Conservation (phyloP, 1,140 invertebrate species). For the Nymphalis io region DNA sequence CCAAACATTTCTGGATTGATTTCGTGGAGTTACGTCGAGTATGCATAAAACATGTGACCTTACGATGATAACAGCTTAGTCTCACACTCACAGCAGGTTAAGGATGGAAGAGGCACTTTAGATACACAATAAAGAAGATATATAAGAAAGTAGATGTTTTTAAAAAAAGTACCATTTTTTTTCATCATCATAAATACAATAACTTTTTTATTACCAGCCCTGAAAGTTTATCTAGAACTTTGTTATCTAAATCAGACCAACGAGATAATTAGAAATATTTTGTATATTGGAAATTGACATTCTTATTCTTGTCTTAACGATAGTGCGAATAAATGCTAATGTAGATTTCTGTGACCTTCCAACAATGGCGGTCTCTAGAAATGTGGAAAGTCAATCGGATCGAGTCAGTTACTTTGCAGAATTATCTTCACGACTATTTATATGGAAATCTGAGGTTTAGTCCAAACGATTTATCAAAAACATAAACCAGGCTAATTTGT, state of each 20-base stretch:
- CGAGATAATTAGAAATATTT: too few relatives aligned
- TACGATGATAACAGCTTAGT: constrained; percentile 37
- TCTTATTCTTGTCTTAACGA: neutral
- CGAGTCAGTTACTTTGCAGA: constrained; percentile 45
- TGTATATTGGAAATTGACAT: neutral
- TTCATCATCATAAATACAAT: too few relatives aligned
- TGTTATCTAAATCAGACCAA: too few relatives aligned
- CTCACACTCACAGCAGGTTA: constrained; percentile 12
- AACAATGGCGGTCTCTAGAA: constrained; percentile 43
- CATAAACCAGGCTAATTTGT: too few relatives aligned
- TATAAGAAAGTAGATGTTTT: neutral
- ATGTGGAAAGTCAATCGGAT: constrained; percentile 48
- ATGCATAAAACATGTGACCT: constrained; percentile 70
- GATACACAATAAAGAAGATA: neutral
- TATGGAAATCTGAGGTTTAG: constrained; percentile 52
- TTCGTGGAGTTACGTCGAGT: constrained; percentile 49
- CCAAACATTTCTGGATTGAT: constrained; percentile 50
- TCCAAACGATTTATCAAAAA: constrained; percentile 14
- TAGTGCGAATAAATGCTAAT: constrained; percentile 20
- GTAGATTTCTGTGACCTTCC: constrained; percentile 37
- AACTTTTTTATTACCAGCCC: too few relatives aligned
- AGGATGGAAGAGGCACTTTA: neutral
- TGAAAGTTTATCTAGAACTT: too few relatives aligned
- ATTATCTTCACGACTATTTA: constrained; percentile 54
- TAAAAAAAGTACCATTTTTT: too few relatives aligned